A percentile compares a stretch with the other conserved stretches of the same genome.
These are phyloP conservation scores for Resseliella maxima DNA, from an alignment of 2,888 invertebrate species.

Conservation along the genomic window DNA sequence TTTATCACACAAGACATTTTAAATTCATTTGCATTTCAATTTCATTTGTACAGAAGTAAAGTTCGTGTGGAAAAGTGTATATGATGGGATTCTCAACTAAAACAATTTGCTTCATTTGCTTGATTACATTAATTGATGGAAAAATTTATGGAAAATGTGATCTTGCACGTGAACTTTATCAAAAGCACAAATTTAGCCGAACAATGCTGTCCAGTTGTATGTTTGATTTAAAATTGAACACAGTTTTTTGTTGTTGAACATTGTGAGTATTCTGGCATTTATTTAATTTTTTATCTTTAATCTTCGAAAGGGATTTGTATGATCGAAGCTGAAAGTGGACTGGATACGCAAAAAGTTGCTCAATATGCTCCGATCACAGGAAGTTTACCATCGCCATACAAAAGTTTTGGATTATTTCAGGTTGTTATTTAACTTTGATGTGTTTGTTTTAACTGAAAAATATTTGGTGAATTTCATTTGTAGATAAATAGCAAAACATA, in stretches of 20 bases:
- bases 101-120: neutral
- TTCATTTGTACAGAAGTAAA: no score
- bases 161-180: neutral
- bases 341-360: neutral
- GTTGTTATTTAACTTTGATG: neutral
- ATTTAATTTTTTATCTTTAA: neutral
- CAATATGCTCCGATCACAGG: neutral
- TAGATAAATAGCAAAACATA: neutral
- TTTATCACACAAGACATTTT: no score
- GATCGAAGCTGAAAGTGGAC: neutral
- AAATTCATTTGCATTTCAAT: no score
- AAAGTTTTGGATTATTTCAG: neutral
- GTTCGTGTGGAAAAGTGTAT: no score
- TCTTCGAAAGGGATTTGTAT: neutral
- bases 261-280: neutral
- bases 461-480: neutral
- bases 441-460: no score
- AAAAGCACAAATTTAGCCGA: neutral
- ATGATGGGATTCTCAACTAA: neutral
- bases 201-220: neutral
- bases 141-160: conserved; percentile 2
- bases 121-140: neutral
- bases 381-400: neutral
- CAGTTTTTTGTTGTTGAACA: neutral
- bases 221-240: no score